Percentiles rank a stretch among this genome's conserved stretches.
Conservation (phyloP, 2,888 invertebrate species). For the Girardia tigrina region DNA sequence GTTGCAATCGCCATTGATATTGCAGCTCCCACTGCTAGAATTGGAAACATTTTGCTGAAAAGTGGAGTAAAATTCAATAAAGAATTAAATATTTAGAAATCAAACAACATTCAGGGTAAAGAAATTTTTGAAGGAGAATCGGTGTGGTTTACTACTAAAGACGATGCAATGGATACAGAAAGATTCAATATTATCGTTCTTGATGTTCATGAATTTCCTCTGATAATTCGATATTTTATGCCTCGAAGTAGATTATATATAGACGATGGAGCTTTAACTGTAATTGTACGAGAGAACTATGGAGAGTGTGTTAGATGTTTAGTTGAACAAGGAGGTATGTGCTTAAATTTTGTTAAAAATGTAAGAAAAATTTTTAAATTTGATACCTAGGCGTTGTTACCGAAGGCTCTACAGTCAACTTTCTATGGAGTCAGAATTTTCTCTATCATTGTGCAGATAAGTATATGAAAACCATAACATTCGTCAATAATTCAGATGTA, state of each 20-base stretch:
- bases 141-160: not conserved
- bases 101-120: no score
- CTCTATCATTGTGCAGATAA: not conserved
- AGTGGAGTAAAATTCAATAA: no score
- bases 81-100: no score
- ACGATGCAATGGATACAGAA: not conserved
- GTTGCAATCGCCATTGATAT: not conserved
- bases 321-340: conserved; percentile 31
- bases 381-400: not conserved
- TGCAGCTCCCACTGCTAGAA: not conserved
- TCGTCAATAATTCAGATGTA: not conserved
- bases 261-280: conserved; percentile 26
- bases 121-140: not conserved
- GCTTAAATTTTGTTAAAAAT: no score
- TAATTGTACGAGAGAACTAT: conserved; percentile 26
- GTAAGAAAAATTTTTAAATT: no score
- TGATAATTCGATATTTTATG: not conserved
- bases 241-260: conserved; percentile 20
- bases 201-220: not conserved
- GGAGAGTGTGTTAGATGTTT: conserved; percentile 12
- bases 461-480: not conserved
- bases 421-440: not conserved
- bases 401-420: not conserved
- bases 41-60: not conserved
- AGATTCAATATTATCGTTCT: not conserved